Conservation (phyloP, 2,113 vertebrate species). For the Hemiprocne comata region DNA sequence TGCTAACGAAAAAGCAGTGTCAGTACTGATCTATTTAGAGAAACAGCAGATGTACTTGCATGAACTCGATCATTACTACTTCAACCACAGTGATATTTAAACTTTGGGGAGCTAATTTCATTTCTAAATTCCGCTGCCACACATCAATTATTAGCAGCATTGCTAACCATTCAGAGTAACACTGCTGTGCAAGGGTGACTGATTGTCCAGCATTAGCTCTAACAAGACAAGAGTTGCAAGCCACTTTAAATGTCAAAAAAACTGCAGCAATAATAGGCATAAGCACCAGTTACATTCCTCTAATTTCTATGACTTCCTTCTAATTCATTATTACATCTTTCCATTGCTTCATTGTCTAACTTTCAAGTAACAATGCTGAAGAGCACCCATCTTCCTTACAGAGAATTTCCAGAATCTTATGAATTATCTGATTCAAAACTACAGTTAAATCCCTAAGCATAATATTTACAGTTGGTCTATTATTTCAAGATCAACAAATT, state of each 20-base stretch:
- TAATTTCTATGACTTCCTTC: neutral
- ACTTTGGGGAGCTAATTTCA: slow-evolving; percentile 51
- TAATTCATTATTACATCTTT: slow-evolving; percentile 17
- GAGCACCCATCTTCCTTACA: neutral
- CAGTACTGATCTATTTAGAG: slow-evolving; percentile 38
- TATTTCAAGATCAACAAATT: neutral
- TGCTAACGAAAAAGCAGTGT: slow-evolving; percentile 1
- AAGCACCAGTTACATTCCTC: neutral
- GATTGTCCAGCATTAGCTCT: slow-evolving; percentile 31
- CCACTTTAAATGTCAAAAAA: slow-evolving; percentile 58
- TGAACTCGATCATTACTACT: slow-evolving; percentile 45
- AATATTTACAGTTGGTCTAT: neutral
- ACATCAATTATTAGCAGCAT: slow-evolving; percentile 21
- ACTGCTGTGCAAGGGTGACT: neutral
- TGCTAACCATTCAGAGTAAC: neutral
- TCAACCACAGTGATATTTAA: slow-evolving; percentile 40
- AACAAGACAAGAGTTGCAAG: slow-evolving; percentile 38
- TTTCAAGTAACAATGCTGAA: neutral
- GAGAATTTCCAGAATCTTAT: neutral
- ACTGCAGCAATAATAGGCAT: neutral
- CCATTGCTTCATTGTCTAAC: neutral
- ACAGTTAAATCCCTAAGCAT: neutral
- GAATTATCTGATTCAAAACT: neutral
- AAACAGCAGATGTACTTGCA: slow-evolving; percentile 14
- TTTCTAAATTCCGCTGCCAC: slow-evolving; percentile 48